Evolutionary conservation across 2,113 vertebrate genomes (phyloP), one percentile per base, ranked within the genome.

Genomic region (Gallinago jamesoni): DNA sequence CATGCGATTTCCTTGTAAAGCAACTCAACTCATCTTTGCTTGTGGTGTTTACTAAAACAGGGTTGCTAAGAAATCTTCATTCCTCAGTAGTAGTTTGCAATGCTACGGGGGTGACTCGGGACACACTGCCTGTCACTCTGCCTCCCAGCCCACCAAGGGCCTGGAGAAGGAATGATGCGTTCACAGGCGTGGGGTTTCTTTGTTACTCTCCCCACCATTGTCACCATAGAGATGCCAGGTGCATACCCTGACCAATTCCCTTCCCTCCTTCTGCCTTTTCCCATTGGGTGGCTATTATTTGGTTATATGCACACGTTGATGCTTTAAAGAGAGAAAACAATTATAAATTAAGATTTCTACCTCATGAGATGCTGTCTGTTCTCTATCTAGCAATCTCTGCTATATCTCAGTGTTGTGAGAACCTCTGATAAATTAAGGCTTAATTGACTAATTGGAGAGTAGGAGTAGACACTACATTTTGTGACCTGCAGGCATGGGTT

Each of bases 141-240:
- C 47, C 33, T 11, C 76, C 87, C 30, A 41, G 52, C 24, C 73
- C 43, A 68, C 8, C 50, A 3, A 1, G 0, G 48, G 7, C n/a
- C 59, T 47, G n/a, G 13, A 56, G 85, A 17, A 39, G 6, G 21
- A 52, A 16, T 0, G 11, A 9, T 6, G 5, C 4, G 13, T 39
- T 27, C 39, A 16, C 30, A 37, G 23, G 10, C 1, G 0, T 2
- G 6, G 21, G 7, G 2, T 28, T 67, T 20, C 8, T 43, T 47
- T 60, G 6, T 28, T 39, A 35, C 12, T 14, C 28, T 15, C 7
- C 39, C 45, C 21, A 45, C 20, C 77, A 35, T 27, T 1, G 1
- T 18, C 43, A 18, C 3, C 0, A 0, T 4, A 70, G 48, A 33
- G 31, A 30, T 19, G 14, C 1, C 66, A 28, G 3, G 22, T 4